These are phyloP conservation scores for Smutsia gigantea DNA, from an alignment of 2,797 vertebrate genomes.

Conservation along the genomic window DNA sequence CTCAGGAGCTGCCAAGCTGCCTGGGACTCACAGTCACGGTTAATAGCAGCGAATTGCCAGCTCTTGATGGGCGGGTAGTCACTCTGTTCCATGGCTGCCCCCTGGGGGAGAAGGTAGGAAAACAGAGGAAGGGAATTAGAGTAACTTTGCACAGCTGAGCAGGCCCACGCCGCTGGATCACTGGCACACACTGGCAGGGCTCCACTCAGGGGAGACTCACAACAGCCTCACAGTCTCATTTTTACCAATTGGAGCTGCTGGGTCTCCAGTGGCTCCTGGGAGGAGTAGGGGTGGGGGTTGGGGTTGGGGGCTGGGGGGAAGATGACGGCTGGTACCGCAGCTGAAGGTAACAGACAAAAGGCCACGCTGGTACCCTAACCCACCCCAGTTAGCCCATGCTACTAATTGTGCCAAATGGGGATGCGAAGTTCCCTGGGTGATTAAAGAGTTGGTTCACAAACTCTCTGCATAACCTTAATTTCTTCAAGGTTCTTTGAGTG, in stretches of 20 bases:
- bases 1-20: constrained; percentile 89
- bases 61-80: constrained; percentile 92
- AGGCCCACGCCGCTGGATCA: constrained; percentile 90
- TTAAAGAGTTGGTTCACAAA: constrained; percentile 89
- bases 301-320: constrained; percentile 69
- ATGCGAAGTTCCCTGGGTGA: constrained; percentile 85
- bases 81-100: constrained; percentile 91
- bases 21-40: constrained; percentile 90
- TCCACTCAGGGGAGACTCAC: constrained; percentile 89
- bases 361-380: constrained; percentile 79
- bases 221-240: constrained; percentile 89
- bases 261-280: constrained; percentile 85
- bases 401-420: constrained; percentile 86
- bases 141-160: constrained; percentile 91
- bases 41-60: constrained; percentile 91
- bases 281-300: constrained; percentile 78
- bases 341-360: constrained; percentile 86
- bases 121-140: constrained; percentile 92
- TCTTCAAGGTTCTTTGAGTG: constrained; percentile 92
- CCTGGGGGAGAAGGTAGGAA: constrained; percentile 91
- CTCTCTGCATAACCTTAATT: constrained; percentile 91
- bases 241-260: constrained; percentile 89
- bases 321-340: constrained; percentile 81
- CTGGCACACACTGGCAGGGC: constrained; percentile 90
- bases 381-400: constrained; percentile 82